Conservation (phyloP, 2,888 invertebrate species). For the Strigamia transsilvanica region DNA sequence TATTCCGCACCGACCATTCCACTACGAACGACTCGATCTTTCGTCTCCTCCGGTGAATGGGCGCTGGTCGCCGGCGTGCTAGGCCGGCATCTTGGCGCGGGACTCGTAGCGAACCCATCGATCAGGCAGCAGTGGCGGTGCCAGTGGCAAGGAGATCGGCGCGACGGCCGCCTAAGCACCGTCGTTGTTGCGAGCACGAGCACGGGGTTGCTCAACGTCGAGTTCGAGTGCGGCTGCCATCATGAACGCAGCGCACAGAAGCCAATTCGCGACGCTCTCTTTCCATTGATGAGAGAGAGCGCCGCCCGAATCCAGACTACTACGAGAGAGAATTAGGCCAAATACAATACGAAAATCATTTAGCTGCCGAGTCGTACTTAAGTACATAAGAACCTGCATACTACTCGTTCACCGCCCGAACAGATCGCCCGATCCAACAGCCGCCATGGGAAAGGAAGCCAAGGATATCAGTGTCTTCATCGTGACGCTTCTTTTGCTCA, state of each 20-base stretch:
- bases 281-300: slow-evolving; percentile 39
- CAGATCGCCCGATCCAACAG: neutral
- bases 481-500: slow-evolving; percentile 51
- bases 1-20: neutral
- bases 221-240: slow-evolving; percentile 24
- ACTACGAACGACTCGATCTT: slow-evolving; percentile 12
- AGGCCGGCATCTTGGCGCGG: slow-evolving; percentile 49
- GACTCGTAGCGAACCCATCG: slow-evolving; percentile 23
- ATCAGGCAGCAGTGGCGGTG: slow-evolving; percentile 40
- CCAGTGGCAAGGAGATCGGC: slow-evolving; percentile 2
- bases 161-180: neutral
- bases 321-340: slow-evolving; percentile 6
- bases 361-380: slow-evolving; percentile 36
- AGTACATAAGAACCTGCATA: slow-evolving; percentile 13
- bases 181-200: slow-evolving; percentile 23
- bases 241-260: slow-evolving; percentile 36
- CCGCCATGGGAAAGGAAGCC: slow-evolving; percentile 51
- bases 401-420: slow-evolving; percentile 41
- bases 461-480: slow-evolving; percentile 48
- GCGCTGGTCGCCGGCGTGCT: slow-evolving; percentile 41
- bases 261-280: slow-evolving; percentile 42
- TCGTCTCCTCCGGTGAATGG: slow-evolving; percentile 32
- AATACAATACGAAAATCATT: slow-evolving; percentile 27
- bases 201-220: neutral
- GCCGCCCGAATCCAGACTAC: slow-evolving; percentile 31